Evolutionary conservation across 2,113 vertebrate species (phyloP).

Genomic region (Sakesphorus luctuosus): DNA sequence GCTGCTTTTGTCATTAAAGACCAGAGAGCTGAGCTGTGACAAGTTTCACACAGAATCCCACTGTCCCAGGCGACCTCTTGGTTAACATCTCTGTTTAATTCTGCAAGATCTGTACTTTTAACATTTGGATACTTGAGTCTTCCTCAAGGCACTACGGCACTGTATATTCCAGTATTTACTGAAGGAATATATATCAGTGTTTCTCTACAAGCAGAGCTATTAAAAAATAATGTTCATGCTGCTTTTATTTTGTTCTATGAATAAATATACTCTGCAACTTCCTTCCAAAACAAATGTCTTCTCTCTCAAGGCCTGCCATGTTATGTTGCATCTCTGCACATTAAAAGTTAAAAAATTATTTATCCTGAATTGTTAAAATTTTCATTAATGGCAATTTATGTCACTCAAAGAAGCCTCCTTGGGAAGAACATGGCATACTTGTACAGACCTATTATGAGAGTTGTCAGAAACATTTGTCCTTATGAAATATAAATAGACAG

Average conservation of each 20-base stretch:
- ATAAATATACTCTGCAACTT: constrained; percentile 67
- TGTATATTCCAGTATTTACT: constrained; percentile 57
- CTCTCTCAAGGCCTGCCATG: constrained; percentile 75
- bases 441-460: constrained; percentile 90
- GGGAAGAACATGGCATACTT: constrained; percentile 83
- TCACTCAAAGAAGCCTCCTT: constrained; percentile 82
- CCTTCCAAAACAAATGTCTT: constrained; percentile 80
- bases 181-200: constrained; percentile 62
- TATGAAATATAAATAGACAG: constrained; percentile 90
- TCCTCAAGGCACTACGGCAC: constrained; percentile 27
- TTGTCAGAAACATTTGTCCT: constrained; percentile 94
- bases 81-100: constrained; percentile 25
- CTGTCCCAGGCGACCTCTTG: not conserved
- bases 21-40: not conserved
- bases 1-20: not conserved
- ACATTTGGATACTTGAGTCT: constrained; percentile 32
- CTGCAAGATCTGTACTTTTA: constrained; percentile 31
- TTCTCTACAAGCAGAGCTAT: constrained; percentile 50
- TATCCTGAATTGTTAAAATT: constrained; percentile 89
- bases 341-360: constrained; percentile 92
- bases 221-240: constrained; percentile 71
- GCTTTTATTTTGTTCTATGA: constrained; percentile 70
- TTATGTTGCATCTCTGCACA: constrained; percentile 73
- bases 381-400: constrained; percentile 93
- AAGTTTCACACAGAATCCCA: not conserved